Evolutionary conservation across 2,888 invertebrate species (phyloP).

Genomic region (Microlaimidae sp.): DNA sequence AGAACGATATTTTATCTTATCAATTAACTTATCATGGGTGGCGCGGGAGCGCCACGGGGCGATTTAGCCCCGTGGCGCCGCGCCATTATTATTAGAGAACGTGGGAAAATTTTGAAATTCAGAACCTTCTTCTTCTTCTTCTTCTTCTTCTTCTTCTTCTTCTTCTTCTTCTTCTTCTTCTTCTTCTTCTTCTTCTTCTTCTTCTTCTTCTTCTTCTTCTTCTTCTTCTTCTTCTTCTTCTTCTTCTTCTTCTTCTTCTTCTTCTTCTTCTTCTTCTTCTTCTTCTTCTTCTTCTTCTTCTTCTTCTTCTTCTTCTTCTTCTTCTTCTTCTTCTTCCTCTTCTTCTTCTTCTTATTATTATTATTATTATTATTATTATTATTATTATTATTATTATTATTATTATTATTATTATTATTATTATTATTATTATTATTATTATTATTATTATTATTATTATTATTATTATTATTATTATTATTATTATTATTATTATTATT

Average conservation of each 20-base stretch:
- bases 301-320: conserved; percentile 14
- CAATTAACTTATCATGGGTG: neutral
- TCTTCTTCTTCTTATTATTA: no score
- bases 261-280: conserved; percentile 7
- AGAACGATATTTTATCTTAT: no score
- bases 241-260: conserved; percentile 4
- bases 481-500: no score
- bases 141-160: conserved; percentile 4
- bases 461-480: no score
- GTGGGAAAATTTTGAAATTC: no score
- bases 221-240: conserved; percentile 5
- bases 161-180: conserved; percentile 4
- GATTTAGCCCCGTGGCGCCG: no score
- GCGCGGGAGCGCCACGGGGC: no score
- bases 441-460: neutral
- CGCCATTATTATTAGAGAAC: no score
- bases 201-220: conserved; percentile 7
- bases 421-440: neutral
- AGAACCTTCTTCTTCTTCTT: no score
- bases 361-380: conserved; percentile 13
- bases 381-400: conserved; percentile 1
- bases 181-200: conserved; percentile 2
- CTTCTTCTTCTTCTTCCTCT: conserved; percentile 11
- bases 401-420: neutral
- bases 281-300: conserved; percentile 10